Percentiles rank a stretch among this genome's conserved stretches.
Evolutionary conservation across 2,113 vertebrate genomes (phyloP).

Genomic region (Pterocles burchelli): DNA sequence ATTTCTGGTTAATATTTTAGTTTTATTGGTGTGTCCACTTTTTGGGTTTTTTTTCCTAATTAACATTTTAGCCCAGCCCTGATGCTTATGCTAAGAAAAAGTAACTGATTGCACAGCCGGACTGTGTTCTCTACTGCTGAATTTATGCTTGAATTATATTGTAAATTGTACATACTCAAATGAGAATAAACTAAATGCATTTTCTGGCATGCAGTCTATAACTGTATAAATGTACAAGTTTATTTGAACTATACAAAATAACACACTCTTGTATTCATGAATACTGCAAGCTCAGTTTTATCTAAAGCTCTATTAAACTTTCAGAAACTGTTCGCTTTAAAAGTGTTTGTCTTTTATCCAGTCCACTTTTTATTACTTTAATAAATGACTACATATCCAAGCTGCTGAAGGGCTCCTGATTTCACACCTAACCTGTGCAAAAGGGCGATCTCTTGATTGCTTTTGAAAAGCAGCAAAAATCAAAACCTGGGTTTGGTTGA

Average conservation of each 20-base stretch:
- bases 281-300: slow-evolving; percentile 69
- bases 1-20: background rate
- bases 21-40: background rate
- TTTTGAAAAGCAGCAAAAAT: background rate
- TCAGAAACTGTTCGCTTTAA: slow-evolving; percentile 46
- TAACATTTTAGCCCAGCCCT: background rate
- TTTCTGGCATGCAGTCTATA: slow-evolving; percentile 68
- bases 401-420: background rate
- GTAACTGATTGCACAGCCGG: slow-evolving; percentile 51
- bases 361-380: background rate
- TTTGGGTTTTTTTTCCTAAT: background rate
- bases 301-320: slow-evolving; percentile 73
- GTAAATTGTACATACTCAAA: slow-evolving; percentile 68
- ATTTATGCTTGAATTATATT: slow-evolving; percentile 61
- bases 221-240: slow-evolving; percentile 66
- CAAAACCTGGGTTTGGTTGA: background rate
- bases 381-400: background rate
- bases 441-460: background rate
- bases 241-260: slow-evolving; percentile 42
- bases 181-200: slow-evolving; percentile 35
- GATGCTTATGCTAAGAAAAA: background rate
- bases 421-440: accelerated
- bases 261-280: slow-evolving; percentile 61
- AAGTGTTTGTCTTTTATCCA: background rate
- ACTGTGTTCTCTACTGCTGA: slow-evolving; percentile 70